Percentiles rank a stretch among this genome's conserved stretches.
Evolutionary conservation across 2,888 invertebrate species (phyloP).

Genomic region (Agrochola circellaris): DNA sequence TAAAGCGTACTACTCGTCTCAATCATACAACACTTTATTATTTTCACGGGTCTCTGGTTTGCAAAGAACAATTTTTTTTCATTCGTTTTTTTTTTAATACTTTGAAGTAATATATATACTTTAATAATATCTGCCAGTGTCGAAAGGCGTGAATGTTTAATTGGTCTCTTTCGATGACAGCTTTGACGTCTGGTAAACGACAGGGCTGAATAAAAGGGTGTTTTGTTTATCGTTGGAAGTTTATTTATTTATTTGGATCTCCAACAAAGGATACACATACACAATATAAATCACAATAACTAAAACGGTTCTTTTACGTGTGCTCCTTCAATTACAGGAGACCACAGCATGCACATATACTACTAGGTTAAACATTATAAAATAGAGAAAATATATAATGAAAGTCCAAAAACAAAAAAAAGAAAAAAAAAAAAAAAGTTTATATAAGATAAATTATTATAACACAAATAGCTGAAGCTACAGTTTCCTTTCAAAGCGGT

Average conservation of each 20-base stretch:
- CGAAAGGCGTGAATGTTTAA: constrained; percentile 31
- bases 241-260: too few relatives aligned
- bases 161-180: constrained; percentile 49
- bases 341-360: too few relatives aligned
- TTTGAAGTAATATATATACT: too few relatives aligned
- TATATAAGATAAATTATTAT: background rate
- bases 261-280: too few relatives aligned
- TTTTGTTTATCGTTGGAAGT: background rate
- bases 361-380: too few relatives aligned
- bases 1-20: background rate
- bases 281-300: too few relatives aligned
- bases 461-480: background rate
- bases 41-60: constrained; percentile 12
- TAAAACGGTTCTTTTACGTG: too few relatives aligned
- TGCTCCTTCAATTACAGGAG: too few relatives aligned
- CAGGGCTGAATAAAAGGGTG: background rate
- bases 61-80: constrained; percentile 15
- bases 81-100: constrained; percentile 7
- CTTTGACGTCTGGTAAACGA: background rate
- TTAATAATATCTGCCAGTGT: constrained; percentile 18
- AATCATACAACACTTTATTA: constrained; percentile 21
- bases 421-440: too few relatives aligned
- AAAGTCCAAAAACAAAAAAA: too few relatives aligned
- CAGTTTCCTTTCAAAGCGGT: background rate
- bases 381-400: too few relatives aligned